Evolutionary conservation across 1,140 invertebrate species (phyloP).

Genomic region (Ceratosolen solmsi): DNA sequence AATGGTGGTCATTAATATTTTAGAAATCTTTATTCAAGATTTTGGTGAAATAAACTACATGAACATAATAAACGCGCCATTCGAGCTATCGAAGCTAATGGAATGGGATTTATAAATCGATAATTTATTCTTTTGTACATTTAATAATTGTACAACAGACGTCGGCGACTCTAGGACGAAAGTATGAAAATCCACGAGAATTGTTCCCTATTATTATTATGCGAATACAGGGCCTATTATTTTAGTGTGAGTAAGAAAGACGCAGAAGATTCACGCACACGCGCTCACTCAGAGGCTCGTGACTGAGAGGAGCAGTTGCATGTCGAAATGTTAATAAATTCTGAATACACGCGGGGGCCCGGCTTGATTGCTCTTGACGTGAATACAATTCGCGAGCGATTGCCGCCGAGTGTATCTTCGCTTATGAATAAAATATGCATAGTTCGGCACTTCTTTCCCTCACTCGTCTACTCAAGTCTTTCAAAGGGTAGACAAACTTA

Average conservation of each 20-base stretch:
- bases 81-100: background rate
- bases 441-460: no score
- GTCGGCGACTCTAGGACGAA: background rate
- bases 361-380: conserved; percentile 49
- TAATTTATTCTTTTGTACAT: background rate
- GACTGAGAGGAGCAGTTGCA: conserved; percentile 41
- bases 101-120: background rate
- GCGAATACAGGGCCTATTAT: conserved; percentile 28
- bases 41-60: no score
- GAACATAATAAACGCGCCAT: no score
- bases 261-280: conserved; percentile 50
- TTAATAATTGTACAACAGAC: background rate
- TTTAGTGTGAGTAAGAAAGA: conserved; percentile 5
- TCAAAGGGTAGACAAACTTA: no score
- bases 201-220: conserved; percentile 26
- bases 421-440: conserved; percentile 11
- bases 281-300: conserved; percentile 18
- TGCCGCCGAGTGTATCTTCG: background rate
- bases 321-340: conserved; percentile 46
- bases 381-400: conserved; percentile 46
- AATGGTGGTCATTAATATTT: no score
- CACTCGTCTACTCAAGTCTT: no score
- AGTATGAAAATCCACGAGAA: conserved; percentile 12
- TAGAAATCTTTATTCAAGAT: no score
- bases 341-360: conserved; percentile 36